Evolutionary conservation across 2,888 invertebrate species (phyloP), one percentile per base, ranked within the genome.

Genomic region (Cactoblastis cactorum): DNA sequence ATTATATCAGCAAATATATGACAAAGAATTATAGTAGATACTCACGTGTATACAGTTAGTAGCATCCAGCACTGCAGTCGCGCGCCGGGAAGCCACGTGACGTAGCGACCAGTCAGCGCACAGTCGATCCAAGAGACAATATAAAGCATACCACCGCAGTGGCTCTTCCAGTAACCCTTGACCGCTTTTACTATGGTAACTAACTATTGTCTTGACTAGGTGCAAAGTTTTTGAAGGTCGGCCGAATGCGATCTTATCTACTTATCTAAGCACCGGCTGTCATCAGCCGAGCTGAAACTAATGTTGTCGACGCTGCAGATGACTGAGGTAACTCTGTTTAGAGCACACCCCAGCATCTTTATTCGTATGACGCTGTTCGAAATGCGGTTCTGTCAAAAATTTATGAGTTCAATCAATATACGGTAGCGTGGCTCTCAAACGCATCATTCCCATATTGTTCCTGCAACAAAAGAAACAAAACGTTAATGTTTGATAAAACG

Each of bases 11-110:
- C 15, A 35, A 35, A 35, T 5, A 12, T n/a, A n/a, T n/a, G n/a
- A 14, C 51, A 58, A 48, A 53, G 58, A 60, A 38, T n/a, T n/a
- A n/a, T n/a, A 28, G 18, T 33, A 3, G 47, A 56, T 80, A 92
- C 92, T 92, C 74, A 92, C 92, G 92, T 92, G 92, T 90, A 92
- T 91, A 91, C 90, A 92, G 91, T 91, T 92, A 92, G 92, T 91
- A 92, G 91, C 92, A 92, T 92, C 92, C 92, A 92, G 92, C 88
- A 90, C 90, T 84, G 88, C 63, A 87, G 84, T 86, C 83, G 89
- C 85, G 89, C 90, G 88, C 90, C 83, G 88, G 90, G 90, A 86
- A 90, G 90, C 90, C 90, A 90, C 90, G 88, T 84, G 82, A 89
- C 88, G 90, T 88, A 90, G 90, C 90, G 90, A 90, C 90, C 90